A percentile compares a stretch with the other conserved stretches of the same genome.
These are phyloP conservation scores for Fopius arisanus DNA, from an alignment of 1,140 invertebrate species.

Conservation along the genomic window DNA sequence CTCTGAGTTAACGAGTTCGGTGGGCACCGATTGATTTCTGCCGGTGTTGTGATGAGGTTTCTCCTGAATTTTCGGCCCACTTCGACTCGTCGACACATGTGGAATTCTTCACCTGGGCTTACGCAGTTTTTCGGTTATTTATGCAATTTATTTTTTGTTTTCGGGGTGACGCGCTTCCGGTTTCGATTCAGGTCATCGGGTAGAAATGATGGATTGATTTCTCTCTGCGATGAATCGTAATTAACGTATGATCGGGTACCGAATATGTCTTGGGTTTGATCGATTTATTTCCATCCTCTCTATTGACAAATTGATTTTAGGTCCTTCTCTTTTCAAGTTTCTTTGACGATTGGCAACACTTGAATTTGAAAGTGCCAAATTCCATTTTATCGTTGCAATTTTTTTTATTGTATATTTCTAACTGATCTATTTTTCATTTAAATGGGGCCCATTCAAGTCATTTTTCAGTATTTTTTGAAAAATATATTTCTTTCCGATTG, in stretches of 20 bases:
- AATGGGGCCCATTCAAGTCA: too few relatives aligned
- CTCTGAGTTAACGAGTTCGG: slow-evolving; percentile 3
- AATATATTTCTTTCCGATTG: too few relatives aligned
- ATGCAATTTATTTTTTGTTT: background rate
- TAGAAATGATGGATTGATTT: background rate
- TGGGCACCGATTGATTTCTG: slow-evolving; percentile 6
- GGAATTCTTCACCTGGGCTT: background rate
- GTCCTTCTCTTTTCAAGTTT: background rate
- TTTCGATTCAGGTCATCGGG: background rate
- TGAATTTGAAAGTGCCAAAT: too few relatives aligned
- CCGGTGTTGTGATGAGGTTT: slow-evolving; percentile 1
- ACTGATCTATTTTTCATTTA: too few relatives aligned
- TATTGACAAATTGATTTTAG: background rate
- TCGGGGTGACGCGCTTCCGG: background rate
- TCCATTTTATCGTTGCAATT: too few relatives aligned
- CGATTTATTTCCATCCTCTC: background rate
- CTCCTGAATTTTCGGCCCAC: background rate
- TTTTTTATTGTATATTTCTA: too few relatives aligned
- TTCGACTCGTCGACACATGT: background rate
- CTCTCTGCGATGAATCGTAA: background rate
- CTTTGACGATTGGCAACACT: too few relatives aligned
- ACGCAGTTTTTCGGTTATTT: background rate
- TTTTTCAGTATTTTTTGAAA: too few relatives aligned
- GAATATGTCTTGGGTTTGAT: background rate
- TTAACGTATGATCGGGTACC: background rate